Evolutionary conservation across 2,797 vertebrate genomes (phyloP).

Genomic region (Anableps anableps): DNA sequence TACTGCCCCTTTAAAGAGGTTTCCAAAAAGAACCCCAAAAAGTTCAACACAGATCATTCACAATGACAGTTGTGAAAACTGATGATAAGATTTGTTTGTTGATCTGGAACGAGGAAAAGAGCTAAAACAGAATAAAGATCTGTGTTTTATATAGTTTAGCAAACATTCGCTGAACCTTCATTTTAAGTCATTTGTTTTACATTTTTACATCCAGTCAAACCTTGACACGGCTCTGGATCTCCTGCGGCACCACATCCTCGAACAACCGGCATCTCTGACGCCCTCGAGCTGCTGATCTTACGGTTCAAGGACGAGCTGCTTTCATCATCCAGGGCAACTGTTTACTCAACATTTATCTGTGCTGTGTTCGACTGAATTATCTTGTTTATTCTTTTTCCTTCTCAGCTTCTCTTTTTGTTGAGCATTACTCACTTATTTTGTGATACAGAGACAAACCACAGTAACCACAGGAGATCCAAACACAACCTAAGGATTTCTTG

Average conservation of each 20-base stretch:
- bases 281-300: too few relatives aligned
- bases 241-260: too few relatives aligned
- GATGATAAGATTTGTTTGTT: background rate
- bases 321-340: background rate
- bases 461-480: background rate
- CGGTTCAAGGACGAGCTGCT: background rate
- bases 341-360: background rate
- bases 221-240: too few relatives aligned
- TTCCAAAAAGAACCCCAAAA: too few relatives aligned
- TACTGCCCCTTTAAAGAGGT: too few relatives aligned
- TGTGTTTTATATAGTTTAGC: background rate
- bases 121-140: background rate
- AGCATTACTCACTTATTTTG: background rate
- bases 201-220: too few relatives aligned
- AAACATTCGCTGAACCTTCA: background rate
- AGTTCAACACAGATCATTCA: too few relatives aligned
- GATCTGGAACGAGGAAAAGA: background rate
- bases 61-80: background rate
- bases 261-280: too few relatives aligned
- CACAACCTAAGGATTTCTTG: background rate
- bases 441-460: background rate
- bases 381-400: background rate
- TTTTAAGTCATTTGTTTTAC: background rate
- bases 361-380: background rate
- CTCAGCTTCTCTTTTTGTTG: background rate